Base-by-base conservation (phyloP, 2,113 vertebrate genomes). In the Brachyhypopomus occidentalis region DNA sequence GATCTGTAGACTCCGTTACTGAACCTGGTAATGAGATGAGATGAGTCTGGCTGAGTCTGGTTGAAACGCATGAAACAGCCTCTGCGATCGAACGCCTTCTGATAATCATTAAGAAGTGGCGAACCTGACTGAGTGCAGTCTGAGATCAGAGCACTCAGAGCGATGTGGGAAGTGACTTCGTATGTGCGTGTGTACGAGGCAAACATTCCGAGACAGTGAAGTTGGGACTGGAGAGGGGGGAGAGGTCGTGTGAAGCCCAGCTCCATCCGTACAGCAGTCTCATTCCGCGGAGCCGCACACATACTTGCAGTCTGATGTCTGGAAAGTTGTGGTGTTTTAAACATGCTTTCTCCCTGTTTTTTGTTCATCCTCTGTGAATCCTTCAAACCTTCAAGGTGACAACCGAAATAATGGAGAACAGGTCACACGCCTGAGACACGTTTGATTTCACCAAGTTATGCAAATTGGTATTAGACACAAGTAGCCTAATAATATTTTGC, bases 191-290 rank as follows among this genome's bases (percentile, higher is more conserved):
- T 81, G 77, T 85, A 74, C 71, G 59, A 63, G 59, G 77, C 72
- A 86, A 82, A 83, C 85, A 87, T 88, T 88, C 85, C 85, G 78
- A 70, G 83, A 84, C 76, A 75, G 78, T 84, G 73, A 84, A 86
- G 75, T 82, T 76, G 77, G 56, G 75, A 67, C 81, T 84, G 82
- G 78, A 81, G 74, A 25, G 74, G 60, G 41, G 23, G 83, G 77
- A 82, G 7, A 34, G 52, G 59, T 79, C 70, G 22, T 38, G 77
- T 79, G 72, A 82, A 86, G 67, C 83, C 77, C 41, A 60, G 84
- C 75, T 77, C 84, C 79, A 79, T 84, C 80, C 83, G 77, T 84
- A 83, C 82, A 78, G 88, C 80, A 85, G 82, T 82, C 69, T 22
- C 81, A 87, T 88, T 84, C 82, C 81, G 79, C 17, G 45, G 11